Conservation (phyloP, 2,113 vertebrate genomes). For the Benitochromis conjunctus region DNA sequence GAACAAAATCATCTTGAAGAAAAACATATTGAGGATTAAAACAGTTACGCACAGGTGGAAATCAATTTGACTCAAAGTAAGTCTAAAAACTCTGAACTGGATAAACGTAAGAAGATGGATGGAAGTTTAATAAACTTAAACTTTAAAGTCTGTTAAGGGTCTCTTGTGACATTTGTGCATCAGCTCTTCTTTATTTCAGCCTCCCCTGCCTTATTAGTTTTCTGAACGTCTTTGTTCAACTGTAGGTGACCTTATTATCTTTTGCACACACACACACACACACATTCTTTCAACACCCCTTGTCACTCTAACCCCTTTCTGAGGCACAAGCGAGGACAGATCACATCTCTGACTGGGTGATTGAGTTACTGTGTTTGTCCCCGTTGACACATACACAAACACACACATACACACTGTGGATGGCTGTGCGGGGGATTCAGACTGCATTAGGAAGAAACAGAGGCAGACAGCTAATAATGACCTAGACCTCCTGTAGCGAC, state of each 20-base stretch:
- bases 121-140: background rate
- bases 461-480: slow-evolving; percentile 47
- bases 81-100: background rate
- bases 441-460: slow-evolving; percentile 25
- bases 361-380: slow-evolving; percentile 48
- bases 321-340: slow-evolving; percentile 26
- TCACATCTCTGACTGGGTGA: slow-evolving; percentile 38
- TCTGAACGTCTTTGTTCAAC: slow-evolving; percentile 5
- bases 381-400: background rate
- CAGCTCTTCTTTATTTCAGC: background rate
- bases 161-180: background rate
- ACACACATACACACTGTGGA: background rate
- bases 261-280: background rate
- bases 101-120: background rate
- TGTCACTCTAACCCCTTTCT: background rate
- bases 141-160: background rate
- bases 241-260: slow-evolving; percentile 9
- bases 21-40: background rate
- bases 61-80: background rate
- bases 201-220: background rate
- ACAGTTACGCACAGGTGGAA: background rate
- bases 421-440: slow-evolving; percentile 28
- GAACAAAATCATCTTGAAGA: background rate
- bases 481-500: slow-evolving; percentile 7
- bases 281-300: background rate